These are phyloP conservation scores for Sthenelais limicola DNA, from an alignment of 2,888 invertebrate species.

Conservation along the genomic window DNA sequence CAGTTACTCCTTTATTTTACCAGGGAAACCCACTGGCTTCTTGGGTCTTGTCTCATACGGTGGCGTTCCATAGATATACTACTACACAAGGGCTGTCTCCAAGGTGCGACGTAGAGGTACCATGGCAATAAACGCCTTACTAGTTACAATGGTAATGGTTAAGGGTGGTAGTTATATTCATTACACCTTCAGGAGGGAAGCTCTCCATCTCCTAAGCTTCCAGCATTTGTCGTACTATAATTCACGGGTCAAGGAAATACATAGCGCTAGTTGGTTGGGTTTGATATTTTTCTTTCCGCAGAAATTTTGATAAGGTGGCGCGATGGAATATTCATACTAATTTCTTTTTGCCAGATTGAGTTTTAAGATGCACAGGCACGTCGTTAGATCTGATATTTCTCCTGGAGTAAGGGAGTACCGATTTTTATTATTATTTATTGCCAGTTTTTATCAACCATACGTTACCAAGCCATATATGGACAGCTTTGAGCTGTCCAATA, in stretches of 20 bases:
- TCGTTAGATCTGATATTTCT: too few species aligned
- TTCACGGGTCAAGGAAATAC: neutral
- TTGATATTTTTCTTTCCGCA: constrained; percentile 11
- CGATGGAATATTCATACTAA: constrained; percentile 21
- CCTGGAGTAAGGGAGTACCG: too few species aligned
- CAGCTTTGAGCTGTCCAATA: constrained; percentile 16
- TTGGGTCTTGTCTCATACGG: constrained; percentile 1
- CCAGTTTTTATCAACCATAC: neutral
- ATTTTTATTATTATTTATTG: constrained; percentile 19
- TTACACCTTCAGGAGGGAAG: too few species aligned
- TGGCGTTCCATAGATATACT: neutral
- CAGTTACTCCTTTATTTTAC: neutral
- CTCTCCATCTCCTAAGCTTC: neutral
- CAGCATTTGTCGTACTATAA: neutral
- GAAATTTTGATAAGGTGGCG: too few species aligned
- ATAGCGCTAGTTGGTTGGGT: constrained; percentile 1
- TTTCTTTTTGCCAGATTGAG: neutral
- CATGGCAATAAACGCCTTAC: neutral
- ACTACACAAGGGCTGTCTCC: neutral
- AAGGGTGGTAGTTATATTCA: constrained; percentile 14
- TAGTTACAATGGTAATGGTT: constrained; percentile 25
- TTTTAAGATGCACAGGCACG: neutral
- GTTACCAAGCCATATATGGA: neutral
- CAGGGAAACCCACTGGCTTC: neutral
- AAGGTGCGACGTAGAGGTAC: neutral